phyloP scores from a whole-genome alignment of 2,888 invertebrate species.

The Lapara coniferarum region DNA sequence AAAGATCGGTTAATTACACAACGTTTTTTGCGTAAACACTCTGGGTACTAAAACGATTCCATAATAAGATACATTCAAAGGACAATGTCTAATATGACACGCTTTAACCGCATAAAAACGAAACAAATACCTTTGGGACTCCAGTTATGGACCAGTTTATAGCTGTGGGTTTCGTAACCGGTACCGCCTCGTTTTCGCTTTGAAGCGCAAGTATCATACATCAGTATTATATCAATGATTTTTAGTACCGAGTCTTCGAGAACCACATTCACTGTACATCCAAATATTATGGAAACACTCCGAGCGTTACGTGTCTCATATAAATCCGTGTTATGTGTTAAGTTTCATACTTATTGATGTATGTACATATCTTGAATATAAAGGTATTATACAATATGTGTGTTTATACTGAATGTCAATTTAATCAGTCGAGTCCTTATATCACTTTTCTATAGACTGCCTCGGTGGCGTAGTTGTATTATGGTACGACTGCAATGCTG shows the following conservation, averaged over 20 bases:
- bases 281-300: conserved; percentile 6
- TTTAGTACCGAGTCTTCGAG: conserved; percentile 3
- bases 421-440: too few relatives aligned
- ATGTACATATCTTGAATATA: too few relatives aligned
- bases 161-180: conserved; percentile 47
- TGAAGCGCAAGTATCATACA: conserved; percentile 24
- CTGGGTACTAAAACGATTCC: conserved; percentile 5
- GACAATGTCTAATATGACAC: conserved; percentile 17
- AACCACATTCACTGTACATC: not conserved
- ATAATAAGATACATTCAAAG: conserved; percentile 19
- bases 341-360: not conserved
- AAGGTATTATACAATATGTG: too few relatives aligned
- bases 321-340: not conserved
- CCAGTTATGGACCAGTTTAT: conserved; percentile 51
- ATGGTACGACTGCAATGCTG: too few relatives aligned
- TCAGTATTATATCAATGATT: conserved; percentile 25
- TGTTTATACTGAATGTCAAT: too few relatives aligned
- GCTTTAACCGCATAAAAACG: conserved; percentile 29
- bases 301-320: not conserved
- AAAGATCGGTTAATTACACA: not conserved
- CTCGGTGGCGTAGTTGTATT: too few relatives aligned
- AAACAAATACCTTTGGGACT: conserved; percentile 48
- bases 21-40: not conserved
- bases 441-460: too few relatives aligned
- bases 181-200: conserved; percentile 51